Evolutionary conservation across 2,797 vertebrate genomes (phyloP).

Genomic region (Sebastes diaconus): DNA sequence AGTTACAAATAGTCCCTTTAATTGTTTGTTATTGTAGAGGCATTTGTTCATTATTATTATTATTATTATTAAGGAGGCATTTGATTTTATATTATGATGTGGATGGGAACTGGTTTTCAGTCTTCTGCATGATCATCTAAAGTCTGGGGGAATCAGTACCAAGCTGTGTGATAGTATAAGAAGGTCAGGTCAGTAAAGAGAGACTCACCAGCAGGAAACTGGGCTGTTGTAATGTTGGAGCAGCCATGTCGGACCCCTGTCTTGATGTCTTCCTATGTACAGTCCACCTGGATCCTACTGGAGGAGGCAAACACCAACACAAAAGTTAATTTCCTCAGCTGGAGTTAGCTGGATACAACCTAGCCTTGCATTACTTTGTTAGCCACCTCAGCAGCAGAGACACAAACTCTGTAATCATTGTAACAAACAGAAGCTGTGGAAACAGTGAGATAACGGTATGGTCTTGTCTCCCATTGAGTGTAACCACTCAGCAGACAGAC

Average conservation of each 20-base stretch:
- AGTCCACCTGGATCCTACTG: slow-evolving; percentile 18
- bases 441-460: background rate
- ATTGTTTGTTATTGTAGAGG: no score
- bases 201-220: slow-evolving; percentile 88
- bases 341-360: background rate
- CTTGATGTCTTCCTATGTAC: background rate
- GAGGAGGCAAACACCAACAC: background rate
- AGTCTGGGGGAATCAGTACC: no score
- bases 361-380: background rate
- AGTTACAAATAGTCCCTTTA: no score
- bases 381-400: background rate
- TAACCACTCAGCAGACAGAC: background rate
- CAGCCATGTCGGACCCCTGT: slow-evolving; percentile 75
- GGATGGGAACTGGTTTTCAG: no score
- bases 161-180: no score
- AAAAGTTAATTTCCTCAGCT: background rate
- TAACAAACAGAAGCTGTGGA: background rate
- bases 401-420: background rate
- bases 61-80: no score
- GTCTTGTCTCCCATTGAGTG: background rate
- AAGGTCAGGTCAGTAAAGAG: no score
- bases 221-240: slow-evolving; percentile 85
- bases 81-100: accelerated
- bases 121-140: no score
- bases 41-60: no score